A percentile compares a stretch with the other conserved stretches of the same genome.
Evolutionary conservation across 2,888 invertebrate genomes (phyloP).

Genomic region (Meteorus colon): DNA sequence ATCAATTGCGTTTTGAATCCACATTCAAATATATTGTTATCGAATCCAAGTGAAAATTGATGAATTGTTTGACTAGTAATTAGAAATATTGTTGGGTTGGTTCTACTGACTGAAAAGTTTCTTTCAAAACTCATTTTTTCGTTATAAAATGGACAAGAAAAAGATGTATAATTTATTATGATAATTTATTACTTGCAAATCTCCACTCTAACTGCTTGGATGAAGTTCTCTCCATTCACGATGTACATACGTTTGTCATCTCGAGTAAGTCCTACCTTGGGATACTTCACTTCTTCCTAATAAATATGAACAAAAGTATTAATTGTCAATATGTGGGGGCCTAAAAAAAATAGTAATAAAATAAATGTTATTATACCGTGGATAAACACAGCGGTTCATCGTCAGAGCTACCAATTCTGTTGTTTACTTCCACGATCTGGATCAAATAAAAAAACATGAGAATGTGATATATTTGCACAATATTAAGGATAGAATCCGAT

Average conservation of each 20-base stretch:
- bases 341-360: neutral
- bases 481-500: too few relatives aligned
- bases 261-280: slow-evolving; percentile 76
- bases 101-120: too few relatives aligned
- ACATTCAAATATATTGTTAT: too few relatives aligned
- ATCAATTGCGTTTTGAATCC: too few relatives aligned
- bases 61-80: too few relatives aligned
- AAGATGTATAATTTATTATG: slow-evolving; percentile 72
- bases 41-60: too few relatives aligned
- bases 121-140: too few relatives aligned
- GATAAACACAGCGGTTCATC: neutral
- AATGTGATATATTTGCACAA: neutral
- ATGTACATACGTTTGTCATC: slow-evolving; percentile 80
- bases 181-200: slow-evolving; percentile 78
- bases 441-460: neutral
- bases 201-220: slow-evolving; percentile 84
- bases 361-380: neutral
- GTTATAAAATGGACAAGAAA: neutral
- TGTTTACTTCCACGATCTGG: neutral
- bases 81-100: too few relatives aligned
- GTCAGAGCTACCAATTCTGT: neutral
- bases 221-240: slow-evolving; percentile 78
- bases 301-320: slow-evolving; percentile 11
- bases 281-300: slow-evolving; percentile 75
- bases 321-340: neutral